These are phyloP conservation scores for Phortica magna DNA, from an alignment of 2,888 invertebrate genomes.

Conservation along the genomic window DNA sequence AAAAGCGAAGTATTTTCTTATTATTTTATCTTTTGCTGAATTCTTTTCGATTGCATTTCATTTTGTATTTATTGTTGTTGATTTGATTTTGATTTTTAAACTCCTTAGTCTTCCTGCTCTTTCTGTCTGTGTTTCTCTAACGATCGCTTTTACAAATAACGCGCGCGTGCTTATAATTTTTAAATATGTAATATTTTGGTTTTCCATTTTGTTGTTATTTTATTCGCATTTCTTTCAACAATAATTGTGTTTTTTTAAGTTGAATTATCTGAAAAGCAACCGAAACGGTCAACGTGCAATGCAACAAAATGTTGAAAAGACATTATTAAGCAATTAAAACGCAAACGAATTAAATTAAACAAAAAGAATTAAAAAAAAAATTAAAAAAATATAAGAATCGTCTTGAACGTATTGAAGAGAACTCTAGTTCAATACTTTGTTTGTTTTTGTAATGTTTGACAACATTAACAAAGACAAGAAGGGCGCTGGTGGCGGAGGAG, in stretches of 20 bases:
- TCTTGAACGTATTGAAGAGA: too few relatives aligned
- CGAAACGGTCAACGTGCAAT: not conserved
- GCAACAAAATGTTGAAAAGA: conserved; percentile 4
- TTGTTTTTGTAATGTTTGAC: not conserved
- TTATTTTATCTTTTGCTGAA: conserved; percentile 8
- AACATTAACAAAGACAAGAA: not conserved
- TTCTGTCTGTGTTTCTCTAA: too few relatives aligned
- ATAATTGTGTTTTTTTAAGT: not conserved
- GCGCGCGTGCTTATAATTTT: not conserved
- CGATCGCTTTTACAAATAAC: too few relatives aligned
- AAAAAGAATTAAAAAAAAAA: too few relatives aligned
- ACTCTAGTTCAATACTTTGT: too few relatives aligned
- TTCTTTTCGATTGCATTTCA: conserved; percentile 40
- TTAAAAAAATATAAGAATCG: too few relatives aligned
- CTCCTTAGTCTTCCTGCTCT: too few relatives aligned
- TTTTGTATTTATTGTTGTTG: conserved; percentile 39
- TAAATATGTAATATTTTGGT: not conserved
- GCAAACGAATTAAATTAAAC: too few relatives aligned
- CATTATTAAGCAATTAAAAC: not conserved
- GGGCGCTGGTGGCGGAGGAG: not conserved
- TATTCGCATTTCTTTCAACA: not conserved
- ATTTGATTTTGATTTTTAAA: conserved; percentile 6
- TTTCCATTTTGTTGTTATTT: not conserved
- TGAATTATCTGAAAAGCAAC: not conserved
- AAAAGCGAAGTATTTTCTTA: conserved; percentile 3